phyloP scores from a whole-genome alignment of 2,888 invertebrate species.

The Calameuta filiformis region DNA sequence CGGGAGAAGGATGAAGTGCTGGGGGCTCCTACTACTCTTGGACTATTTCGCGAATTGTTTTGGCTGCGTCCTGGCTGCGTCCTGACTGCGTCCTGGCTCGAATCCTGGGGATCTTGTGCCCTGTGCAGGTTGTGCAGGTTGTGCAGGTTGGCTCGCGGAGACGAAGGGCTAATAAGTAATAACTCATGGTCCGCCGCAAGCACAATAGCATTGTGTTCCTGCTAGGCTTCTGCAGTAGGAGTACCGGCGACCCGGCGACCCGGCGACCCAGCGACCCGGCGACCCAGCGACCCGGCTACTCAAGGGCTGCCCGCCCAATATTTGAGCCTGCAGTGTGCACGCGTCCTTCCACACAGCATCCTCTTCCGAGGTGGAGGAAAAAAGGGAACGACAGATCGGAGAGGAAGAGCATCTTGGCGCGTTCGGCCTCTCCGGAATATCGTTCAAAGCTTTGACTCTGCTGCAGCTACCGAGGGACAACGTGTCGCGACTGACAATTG shows the following conservation, averaged over 20 bases:
- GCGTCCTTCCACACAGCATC: background rate
- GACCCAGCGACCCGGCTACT: too few species aligned
- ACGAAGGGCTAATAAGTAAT: slow-evolving; percentile 62
- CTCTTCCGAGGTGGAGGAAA: too few species aligned
- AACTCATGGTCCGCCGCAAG: slow-evolving; percentile 57
- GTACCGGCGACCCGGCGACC: too few species aligned
- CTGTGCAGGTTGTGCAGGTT: too few species aligned
- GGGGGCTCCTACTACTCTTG: slow-evolving; percentile 39
- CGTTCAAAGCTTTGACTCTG: too few species aligned
- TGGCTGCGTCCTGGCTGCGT: background rate
- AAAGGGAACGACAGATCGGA: too few species aligned
- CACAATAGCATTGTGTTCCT: slow-evolving; percentile 63
- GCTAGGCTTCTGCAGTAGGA: slow-evolving; percentile 51
- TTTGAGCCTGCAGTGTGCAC: background rate
- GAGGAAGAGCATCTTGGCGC: too few species aligned
- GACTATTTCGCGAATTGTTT: slow-evolving; percentile 52
- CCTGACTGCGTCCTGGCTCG: background rate
- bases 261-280: too few species aligned
- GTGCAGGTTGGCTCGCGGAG: slow-evolving; percentile 17
- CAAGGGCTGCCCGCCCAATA: background rate
- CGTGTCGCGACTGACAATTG: too few species aligned
- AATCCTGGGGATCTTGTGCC: too few species aligned
- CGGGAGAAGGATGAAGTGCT: slow-evolving; percentile 21
- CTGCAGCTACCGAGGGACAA: too few species aligned
- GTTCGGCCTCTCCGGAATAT: too few species aligned